phyloP scores from a whole-genome alignment of 2,797 vertebrate genomes.

The Lutjanus argentimaculatus region DNA sequence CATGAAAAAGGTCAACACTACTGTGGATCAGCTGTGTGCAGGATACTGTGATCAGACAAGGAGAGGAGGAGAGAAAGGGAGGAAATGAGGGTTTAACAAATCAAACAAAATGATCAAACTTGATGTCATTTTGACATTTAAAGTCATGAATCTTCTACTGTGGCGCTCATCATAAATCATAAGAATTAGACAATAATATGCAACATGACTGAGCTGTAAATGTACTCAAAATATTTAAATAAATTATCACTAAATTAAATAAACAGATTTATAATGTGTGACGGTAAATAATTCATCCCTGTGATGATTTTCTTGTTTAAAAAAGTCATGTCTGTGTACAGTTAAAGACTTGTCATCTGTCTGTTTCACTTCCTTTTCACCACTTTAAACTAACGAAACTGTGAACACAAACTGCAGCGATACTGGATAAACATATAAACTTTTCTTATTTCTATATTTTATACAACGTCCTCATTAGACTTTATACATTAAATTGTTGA shows the following conservation, averaged over 20 bases:
- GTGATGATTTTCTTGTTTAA: background rate
- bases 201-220: background rate
- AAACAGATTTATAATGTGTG: no score
- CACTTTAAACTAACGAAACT: background rate
- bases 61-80: background rate
- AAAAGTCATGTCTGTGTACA: background rate
- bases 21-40: conserved; percentile 5
- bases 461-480: background rate
- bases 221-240: background rate
- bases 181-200: background rate
- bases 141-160: background rate
- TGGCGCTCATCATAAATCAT: background rate
- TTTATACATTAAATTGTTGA: background rate
- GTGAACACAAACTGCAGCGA: background rate
- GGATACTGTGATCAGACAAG: background rate
- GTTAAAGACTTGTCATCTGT: conserved; percentile 3
- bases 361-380: conserved; percentile 12
- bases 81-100: background rate
- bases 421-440: background rate
- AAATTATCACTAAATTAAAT: no score
- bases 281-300: background rate
- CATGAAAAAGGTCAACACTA: conserved; percentile 2
- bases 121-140: background rate
- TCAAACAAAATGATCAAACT: background rate
- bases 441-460: background rate